Conservation (phyloP, 2,113 vertebrate genomes). For the Ptyas mucosa region DNA sequence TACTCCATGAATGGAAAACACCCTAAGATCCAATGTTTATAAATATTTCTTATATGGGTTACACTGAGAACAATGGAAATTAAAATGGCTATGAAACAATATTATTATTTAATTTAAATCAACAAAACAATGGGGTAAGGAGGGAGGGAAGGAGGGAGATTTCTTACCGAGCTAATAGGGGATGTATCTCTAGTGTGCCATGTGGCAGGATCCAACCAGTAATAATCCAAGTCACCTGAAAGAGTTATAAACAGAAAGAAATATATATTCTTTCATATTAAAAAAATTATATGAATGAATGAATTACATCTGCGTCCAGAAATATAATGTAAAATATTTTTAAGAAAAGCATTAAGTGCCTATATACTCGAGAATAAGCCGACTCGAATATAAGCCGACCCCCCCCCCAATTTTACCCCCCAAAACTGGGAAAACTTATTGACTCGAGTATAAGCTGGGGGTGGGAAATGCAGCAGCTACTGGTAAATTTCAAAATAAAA, state of each 20-base stretch:
- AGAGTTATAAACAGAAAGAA: constrained; percentile 47
- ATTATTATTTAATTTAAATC: neutral
- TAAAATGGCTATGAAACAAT: neutral
- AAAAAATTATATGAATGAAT: neutral
- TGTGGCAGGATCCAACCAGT: constrained; percentile 92
- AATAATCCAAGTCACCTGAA: constrained; percentile 96
- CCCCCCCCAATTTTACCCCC: no score
- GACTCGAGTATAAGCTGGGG: no score
- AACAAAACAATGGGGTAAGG: neutral
- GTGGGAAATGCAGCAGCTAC: no score
- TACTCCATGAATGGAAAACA: neutral
- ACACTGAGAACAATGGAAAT: neutral
- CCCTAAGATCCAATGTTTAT: neutral
- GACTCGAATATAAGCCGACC: no score
- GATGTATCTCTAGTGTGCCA: constrained; percentile 93
- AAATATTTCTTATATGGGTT: neutral
- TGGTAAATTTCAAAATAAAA: no score
- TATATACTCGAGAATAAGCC: no score
- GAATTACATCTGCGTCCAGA: neutral
- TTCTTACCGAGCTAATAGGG: constrained; percentile 79
- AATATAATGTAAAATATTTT: constrained; percentile 13
- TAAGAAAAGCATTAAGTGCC: constrained; percentile 26
- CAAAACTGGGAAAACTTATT: no score
- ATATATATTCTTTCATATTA: constrained; percentile 49
- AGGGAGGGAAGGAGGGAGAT: neutral